These are phyloP conservation scores for Xerus rutilus DNA, from an alignment of 2,797 vertebrate genomes.

Conservation along the genomic window DNA sequence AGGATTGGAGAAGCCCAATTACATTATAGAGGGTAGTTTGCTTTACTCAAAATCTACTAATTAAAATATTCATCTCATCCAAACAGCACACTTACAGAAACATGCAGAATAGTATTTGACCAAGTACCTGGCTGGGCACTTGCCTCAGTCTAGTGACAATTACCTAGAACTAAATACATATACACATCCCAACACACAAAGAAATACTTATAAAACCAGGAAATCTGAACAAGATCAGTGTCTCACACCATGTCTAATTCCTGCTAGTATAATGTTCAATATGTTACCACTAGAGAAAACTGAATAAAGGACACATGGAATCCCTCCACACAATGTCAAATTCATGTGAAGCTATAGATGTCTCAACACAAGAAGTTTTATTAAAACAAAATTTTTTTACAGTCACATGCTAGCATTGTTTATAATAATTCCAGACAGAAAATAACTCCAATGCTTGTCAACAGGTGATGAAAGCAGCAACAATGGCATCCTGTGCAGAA, in stretches of 20 bases:
- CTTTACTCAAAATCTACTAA: not conserved
- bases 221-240: not conserved
- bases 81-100: not conserved
- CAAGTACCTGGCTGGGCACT: not conserved
- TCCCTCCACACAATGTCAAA: not conserved
- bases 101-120: not conserved
- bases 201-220: not conserved
- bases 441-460: not conserved
- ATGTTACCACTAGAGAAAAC: not conserved
- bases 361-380: not conserved
- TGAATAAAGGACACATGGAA: not conserved
- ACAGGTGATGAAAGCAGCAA: not conserved
- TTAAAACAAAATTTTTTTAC: constrained; percentile 11
- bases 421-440: not conserved
- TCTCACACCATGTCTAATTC: not conserved
- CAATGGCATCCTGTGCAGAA: not conserved
- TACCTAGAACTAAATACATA: not conserved
- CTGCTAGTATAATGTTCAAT: not conserved
- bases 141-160: not conserved
- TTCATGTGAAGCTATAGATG: not conserved
- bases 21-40: not conserved
- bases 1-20: not conserved
- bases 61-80: not conserved
- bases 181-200: not conserved
- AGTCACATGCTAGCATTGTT: not conserved